Evolutionary conservation across 2,888 invertebrate genomes (phyloP).

Genomic region (Microplitis deprimator): DNA sequence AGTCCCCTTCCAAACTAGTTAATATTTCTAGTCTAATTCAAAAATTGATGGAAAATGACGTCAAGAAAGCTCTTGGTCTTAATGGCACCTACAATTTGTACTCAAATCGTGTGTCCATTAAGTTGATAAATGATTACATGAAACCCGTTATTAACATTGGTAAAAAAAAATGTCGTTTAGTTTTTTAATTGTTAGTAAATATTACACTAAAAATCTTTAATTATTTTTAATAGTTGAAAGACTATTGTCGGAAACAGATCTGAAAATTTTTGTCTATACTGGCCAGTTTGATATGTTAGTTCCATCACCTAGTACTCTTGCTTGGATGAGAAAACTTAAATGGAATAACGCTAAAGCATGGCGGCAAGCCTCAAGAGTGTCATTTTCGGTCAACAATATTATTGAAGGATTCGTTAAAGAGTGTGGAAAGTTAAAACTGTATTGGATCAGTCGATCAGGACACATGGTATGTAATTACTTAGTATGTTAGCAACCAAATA

Average conservation of each 20-base stretch:
- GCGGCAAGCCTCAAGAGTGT: slow-evolving; percentile 73
- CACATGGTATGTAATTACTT: slow-evolving; percentile 77
- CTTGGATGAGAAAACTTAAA: slow-evolving; percentile 82
- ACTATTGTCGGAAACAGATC: slow-evolving; percentile 57
- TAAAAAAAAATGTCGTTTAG: neutral
- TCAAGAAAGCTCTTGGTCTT: neutral
- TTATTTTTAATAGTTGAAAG: slow-evolving; percentile 54
- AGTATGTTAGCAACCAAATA: no score
- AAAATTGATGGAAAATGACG: neutral
- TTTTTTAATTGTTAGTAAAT: neutral
- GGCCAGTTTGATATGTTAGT: slow-evolving; percentile 64
- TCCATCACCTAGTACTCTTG: slow-evolving; percentile 73
- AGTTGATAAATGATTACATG: neutral
- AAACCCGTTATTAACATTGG: neutral
- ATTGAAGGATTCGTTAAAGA: slow-evolving; percentile 83
- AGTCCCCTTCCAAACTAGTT: neutral
- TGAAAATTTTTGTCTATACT: slow-evolving; percentile 62
- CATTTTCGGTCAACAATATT: slow-evolving; percentile 76
- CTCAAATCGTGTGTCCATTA: neutral
- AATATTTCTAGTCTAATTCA: neutral
- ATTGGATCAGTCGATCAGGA: slow-evolving; percentile 85
- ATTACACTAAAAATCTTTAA: slow-evolving; percentile 52
- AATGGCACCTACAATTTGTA: neutral
- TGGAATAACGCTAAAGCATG: slow-evolving; percentile 78
- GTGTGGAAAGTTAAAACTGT: slow-evolving; percentile 80